Percentiles rank a stretch among this genome's conserved stretches.
These are phyloP conservation scores for Acanthococcus lagerstroemiae DNA, from an alignment of 2,888 invertebrate genomes.

Conservation along the genomic window DNA sequence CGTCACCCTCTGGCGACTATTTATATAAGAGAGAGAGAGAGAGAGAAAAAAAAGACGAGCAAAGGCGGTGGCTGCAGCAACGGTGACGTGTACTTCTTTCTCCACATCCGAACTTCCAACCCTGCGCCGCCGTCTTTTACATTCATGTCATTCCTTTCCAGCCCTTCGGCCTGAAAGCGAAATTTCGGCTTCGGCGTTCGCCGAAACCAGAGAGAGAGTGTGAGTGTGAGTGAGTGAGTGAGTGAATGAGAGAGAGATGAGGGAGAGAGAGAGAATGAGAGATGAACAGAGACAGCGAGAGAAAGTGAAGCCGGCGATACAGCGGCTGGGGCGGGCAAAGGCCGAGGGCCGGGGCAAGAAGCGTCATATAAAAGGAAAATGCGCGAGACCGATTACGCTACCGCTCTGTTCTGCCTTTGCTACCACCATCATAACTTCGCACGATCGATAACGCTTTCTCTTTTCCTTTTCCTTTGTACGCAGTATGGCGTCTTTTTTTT, in stretches of 20 bases:
- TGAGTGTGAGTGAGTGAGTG: not conserved
- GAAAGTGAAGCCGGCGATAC: not conserved
- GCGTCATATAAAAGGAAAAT: constrained; percentile 24
- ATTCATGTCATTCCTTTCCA: constrained; percentile 26
- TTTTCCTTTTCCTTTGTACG: constrained; percentile 16
- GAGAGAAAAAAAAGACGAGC: constrained; percentile 16
- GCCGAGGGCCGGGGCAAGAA: not conserved
- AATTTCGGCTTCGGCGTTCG: constrained; percentile 1
- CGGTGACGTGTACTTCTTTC: constrained; percentile 12
- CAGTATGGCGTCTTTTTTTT: constrained; percentile 8
- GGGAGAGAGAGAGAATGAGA: too few relatives aligned
- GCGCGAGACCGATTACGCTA: constrained; percentile 29
- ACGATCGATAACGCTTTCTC: constrained; percentile 28
- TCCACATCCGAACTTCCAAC: constrained; percentile 3
- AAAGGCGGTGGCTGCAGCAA: constrained; percentile 7
- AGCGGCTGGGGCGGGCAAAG: not conserved
- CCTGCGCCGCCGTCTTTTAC: constrained; percentile 20
- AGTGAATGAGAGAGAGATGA: too few relatives aligned
- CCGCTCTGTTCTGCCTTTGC: constrained; percentile 19
- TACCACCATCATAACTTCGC: constrained; percentile 24
- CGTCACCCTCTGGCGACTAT: constrained; percentile 30
- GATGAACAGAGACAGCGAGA: not conserved
- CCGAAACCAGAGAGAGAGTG: not conserved
- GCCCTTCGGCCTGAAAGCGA: constrained; percentile 19
- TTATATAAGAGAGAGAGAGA: constrained; percentile 20